Evolutionary conservation across 1,140 invertebrate species (phyloP), one percentile per base, ranked within the genome.

Genomic region (Fopius arisanus): DNA sequence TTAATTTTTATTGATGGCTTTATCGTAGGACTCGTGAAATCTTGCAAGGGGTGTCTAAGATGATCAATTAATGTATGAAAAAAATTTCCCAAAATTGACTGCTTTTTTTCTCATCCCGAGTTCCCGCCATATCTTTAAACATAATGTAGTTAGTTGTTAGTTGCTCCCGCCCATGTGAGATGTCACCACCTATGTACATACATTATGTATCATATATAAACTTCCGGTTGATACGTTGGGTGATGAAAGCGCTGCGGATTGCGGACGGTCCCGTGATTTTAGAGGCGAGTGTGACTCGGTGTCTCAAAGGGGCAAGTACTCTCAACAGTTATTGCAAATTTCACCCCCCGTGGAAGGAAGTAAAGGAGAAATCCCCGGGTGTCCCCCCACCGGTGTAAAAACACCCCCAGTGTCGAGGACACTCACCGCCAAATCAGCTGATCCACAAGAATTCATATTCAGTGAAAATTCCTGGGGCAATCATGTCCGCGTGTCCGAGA

Each of bases 401-500:
- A 5, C 33, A 12, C 33, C 33, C 33, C 1, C 33, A 37, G 33
- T n/a, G 7, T 37, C 33, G 3, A 3, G 9, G 9, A 37, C 3
- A 37, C 33, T 10, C 33, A 37, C 33, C 33, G 12, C 12, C n/a
- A n/a, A n/a, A n/a, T n/a, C n/a, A n/a, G n/a, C n/a, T n/a, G n/a
- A n/a, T n/a, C n/a, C 43, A 48, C n/a, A 19, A 48, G 4, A 48
- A 48, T 16, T 48, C 9, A 48, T 10, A 48, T 4, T 7, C 2
- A 48, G 1, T 3, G 1, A 26, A 51, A 51, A 51, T 51, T 51
- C n/a, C n/a, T n/a, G n/a, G n/a, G n/a, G 43, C 19, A 65, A 31
- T 16, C 9, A 77, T 75, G 78, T 76, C 75, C 33, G 72, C 75
- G 21, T 75, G 54, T 33, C 33, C 70, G 16, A 82, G 73, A 65